Conservation (phyloP, 2,797 vertebrate species). For the Coranthus polyacanthus region DNA sequence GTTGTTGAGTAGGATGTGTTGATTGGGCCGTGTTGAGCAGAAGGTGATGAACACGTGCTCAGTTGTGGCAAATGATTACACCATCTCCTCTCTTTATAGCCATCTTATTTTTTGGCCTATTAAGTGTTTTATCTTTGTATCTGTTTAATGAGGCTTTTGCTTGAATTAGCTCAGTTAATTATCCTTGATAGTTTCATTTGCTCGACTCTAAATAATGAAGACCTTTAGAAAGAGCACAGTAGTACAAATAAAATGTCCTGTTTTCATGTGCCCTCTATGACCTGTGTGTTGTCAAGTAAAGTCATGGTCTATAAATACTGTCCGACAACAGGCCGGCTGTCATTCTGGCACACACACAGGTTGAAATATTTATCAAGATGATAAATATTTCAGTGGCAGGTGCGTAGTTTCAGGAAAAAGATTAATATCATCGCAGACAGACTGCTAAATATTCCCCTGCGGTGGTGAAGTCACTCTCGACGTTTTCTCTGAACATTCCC, state of each 20-base stretch:
- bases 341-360: conserved; percentile 55
- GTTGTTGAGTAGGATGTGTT: conserved; percentile 68
- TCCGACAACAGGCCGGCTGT: conserved; percentile 50
- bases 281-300: conserved; percentile 26
- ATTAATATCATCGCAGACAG: conserved; percentile 54
- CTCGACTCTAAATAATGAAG: neutral
- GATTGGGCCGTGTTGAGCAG: conserved; percentile 60
- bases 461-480: conserved; percentile 2
- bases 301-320: conserved; percentile 42
- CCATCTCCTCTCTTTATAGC: conserved; percentile 23
- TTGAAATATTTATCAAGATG: conserved; percentile 81
- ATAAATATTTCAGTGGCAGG: conserved; percentile 81
- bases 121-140: conserved; percentile 12
- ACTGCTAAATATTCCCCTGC: conserved; percentile 48
- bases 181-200: conserved; percentile 15
- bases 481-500: neutral
- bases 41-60: conserved; percentile 42
- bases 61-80: conserved; percentile 31
- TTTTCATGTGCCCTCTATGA: conserved; percentile 24
- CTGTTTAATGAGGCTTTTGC: conserved; percentile 26
- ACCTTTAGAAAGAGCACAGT: neutral
- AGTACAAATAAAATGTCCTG: conserved; percentile 1
- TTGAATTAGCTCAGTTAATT: conserved; percentile 29
- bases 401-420: conserved; percentile 62
- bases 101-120: neutral